Conservation (phyloP, 1,140 invertebrate genomes). For the Matsumurasca onukii region DNA sequence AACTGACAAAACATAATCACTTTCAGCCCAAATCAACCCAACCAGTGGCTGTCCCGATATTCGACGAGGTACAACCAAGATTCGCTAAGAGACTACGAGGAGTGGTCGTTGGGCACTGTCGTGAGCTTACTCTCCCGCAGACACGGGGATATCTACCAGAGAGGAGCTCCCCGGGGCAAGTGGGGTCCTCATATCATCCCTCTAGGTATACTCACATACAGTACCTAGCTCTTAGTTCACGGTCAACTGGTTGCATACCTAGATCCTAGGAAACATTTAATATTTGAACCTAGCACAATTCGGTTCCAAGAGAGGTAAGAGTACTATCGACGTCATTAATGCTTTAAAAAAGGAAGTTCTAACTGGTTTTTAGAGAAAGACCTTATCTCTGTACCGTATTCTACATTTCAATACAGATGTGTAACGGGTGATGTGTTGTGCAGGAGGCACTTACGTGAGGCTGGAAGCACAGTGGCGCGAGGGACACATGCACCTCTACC, state of each 20-base stretch:
- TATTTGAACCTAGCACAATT: too few species aligned
- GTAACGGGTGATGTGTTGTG: conserved; percentile 24
- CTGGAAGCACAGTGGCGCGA: conserved; percentile 74
- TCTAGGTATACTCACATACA: conserved; percentile 29
- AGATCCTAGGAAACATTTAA: too few species aligned
- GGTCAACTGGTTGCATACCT: too few species aligned
- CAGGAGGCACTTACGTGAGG: conserved; percentile 68
- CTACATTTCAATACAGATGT: too few species aligned
- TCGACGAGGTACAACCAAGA: conserved; percentile 81
- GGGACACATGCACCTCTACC: conserved; percentile 29
- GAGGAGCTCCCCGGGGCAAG: neutral
- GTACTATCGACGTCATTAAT: too few species aligned
- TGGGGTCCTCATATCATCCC: conserved; percentile 34
- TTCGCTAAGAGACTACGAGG: conserved; percentile 78
- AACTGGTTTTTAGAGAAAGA: too few species aligned
- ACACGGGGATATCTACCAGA: conserved; percentile 24
- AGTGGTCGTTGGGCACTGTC: conserved; percentile 44
- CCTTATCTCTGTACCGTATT: too few species aligned
- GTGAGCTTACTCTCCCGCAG: conserved; percentile 43
- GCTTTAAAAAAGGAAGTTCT: too few species aligned
- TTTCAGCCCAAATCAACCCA: conserved; percentile 30
- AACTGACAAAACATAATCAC: neutral
- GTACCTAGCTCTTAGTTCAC: too few species aligned
- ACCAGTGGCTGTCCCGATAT: conserved; percentile 67
- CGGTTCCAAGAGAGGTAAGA: too few species aligned